Evolutionary conservation across 2,888 invertebrate species (phyloP).

Genomic region (Chalcis sispes): DNA sequence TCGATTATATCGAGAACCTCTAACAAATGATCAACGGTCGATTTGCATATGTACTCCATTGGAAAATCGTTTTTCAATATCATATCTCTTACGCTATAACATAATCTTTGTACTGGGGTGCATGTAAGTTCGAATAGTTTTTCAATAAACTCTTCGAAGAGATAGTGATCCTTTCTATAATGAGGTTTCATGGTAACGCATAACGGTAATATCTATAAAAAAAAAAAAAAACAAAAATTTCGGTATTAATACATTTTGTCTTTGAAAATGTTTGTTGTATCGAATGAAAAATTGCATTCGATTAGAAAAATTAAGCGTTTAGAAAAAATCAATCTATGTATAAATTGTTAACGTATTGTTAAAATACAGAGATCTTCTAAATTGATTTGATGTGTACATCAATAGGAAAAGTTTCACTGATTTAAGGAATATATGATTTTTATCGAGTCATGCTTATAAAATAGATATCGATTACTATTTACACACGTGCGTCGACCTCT

Average conservation of each 20-base stretch:
- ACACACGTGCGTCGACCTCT: too few species aligned
- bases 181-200: constrained; percentile 74
- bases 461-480: too few species aligned
- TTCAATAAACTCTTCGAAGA: constrained; percentile 80
- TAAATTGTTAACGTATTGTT: too few species aligned
- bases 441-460: too few species aligned
- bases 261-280: too few species aligned
- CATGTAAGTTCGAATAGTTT: constrained; percentile 81
- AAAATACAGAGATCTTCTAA: background rate
- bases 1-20: constrained; percentile 78
- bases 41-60: constrained; percentile 74
- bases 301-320: too few species aligned
- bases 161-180: constrained; percentile 74
- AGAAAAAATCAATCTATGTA: too few species aligned
- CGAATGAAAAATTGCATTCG: too few species aligned
- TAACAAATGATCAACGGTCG: constrained; percentile 77
- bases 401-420: too few species aligned
- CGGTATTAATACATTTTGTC: too few species aligned
- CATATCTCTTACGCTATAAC: constrained; percentile 80
- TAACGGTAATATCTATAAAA: constrained; percentile 79
- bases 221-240: too few species aligned
- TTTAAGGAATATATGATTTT: too few species aligned
- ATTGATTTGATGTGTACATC: background rate
- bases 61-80: constrained; percentile 72
- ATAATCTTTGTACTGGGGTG: constrained; percentile 80